Percentiles rank a stretch among this genome's conserved stretches.
These are phyloP conservation scores for Tupaia chinensis DNA, from an alignment of 2,113 vertebrate species.

Conservation along the genomic window DNA sequence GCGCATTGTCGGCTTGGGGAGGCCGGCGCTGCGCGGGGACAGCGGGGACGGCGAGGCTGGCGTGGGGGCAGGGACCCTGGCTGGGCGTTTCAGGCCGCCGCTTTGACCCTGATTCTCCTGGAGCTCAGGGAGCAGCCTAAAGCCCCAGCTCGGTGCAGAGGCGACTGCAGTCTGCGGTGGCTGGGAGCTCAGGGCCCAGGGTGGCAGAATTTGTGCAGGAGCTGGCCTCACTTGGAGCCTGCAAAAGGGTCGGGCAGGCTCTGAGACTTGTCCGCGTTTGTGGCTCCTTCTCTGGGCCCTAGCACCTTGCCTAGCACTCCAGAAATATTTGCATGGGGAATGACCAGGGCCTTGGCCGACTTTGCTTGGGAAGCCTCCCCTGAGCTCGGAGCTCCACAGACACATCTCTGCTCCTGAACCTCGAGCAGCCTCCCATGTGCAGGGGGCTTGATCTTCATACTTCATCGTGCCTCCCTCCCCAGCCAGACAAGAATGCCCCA, in stretches of 20 bases:
- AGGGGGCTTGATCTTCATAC: neutral
- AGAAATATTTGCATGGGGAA: neutral
- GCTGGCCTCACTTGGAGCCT: neutral
- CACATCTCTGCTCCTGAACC: neutral
- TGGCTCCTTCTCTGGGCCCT: neutral
- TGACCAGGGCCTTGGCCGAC: neutral
- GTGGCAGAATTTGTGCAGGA: neutral
- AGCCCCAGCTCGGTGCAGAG: neutral
- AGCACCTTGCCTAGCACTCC: neutral
- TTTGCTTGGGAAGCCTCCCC: neutral
- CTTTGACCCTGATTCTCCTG: neutral
- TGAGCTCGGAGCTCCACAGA: neutral
- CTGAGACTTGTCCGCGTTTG: neutral
- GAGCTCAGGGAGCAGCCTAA: neutral
- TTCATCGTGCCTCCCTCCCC: neutral
- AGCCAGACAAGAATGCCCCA: neutral
- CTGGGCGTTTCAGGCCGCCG: neutral
- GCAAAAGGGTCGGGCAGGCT: neutral
- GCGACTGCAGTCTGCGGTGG: neutral
- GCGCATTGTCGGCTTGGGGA: conserved; percentile 78
- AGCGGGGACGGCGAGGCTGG: rapidly evolving
- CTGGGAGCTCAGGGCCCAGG: neutral
- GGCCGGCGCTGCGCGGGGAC: neutral
- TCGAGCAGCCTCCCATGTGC: neutral
- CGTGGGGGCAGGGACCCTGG: neutral